Base-by-base conservation (phyloP, 2,888 invertebrate species). In the Caenorhabditis sp. region DNA sequence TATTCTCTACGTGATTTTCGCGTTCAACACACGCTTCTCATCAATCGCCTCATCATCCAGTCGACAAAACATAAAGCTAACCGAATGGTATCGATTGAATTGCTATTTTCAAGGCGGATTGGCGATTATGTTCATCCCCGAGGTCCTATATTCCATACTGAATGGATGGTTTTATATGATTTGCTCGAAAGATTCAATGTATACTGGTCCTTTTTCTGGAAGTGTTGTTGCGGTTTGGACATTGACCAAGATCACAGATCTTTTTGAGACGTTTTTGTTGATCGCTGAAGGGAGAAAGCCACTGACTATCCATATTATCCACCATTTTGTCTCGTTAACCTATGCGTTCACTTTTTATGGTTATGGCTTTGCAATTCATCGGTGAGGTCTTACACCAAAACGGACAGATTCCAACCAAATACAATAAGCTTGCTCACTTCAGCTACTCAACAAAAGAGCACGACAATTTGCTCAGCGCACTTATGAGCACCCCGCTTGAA, bases 81-180 rank as follows among this genome's bases (percentile, higher is more conserved):
- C 21, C 26, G 43, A 2, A 43, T 70, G 78, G 79, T 77, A 80
- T 56, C 69, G 63, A 25, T 50, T 56, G 38, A 70, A 73, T 54
- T 70, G 69, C 1, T n/a, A 76, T 12, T 57, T 77, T 59, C 76
- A 76, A 60, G 50, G 70, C 23, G 36, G 43, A 23, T 63, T 80
- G 5, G 60, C 63, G 7, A 25, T 77, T 17, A 14, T 57, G 1
- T 61, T 80, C 49, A 26, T 74, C 36, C 80, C 80, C 10, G 77
- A 75, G 14, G 60, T 80, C 56, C 14, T 76, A 10, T 58, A 53
- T 21, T 56, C 62, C 8, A 14, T 73, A 10, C 50, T 61, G 54
- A 67, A 68, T 17, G 77, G 80, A 50, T 77, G 76, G 75, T 60
- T 65, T 49, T 73, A 64, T 20, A 65, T 70, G 3, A 71, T 80